Conservation (phyloP, 1,140 invertebrate species). For the Drosophila nigromelanica region DNA sequence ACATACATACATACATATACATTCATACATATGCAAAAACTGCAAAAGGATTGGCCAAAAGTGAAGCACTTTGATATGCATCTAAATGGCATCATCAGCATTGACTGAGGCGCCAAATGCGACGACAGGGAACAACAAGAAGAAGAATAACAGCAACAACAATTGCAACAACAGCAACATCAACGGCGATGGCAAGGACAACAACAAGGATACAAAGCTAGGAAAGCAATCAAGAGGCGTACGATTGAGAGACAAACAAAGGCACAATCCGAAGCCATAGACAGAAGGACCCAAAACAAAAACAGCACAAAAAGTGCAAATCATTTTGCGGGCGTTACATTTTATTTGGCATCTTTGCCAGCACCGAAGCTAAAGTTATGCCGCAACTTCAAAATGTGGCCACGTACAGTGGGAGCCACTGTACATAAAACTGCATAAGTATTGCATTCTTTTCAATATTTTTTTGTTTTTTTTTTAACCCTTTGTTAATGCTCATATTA, state of each 20-base stretch:
- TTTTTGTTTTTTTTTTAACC: too few species aligned
- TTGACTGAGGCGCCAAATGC: conserved; percentile 50
- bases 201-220: conserved; percentile 41
- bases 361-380: conserved; percentile 15
- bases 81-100: conserved; percentile 81
- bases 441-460: background rate
- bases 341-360: conserved; percentile 45
- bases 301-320: conserved; percentile 53
- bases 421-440: background rate
- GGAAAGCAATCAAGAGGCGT: conserved; percentile 69
- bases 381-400: background rate
- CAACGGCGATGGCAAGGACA: conserved; percentile 13
- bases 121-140: conserved; percentile 40
- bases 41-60: conserved; percentile 76
- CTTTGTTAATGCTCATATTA: too few species aligned
- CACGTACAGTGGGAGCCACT: conserved; percentile 32
- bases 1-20: conserved; percentile 58
- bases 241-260: conserved; percentile 70
- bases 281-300: conserved; percentile 12
- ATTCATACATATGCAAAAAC: conserved; percentile 70
- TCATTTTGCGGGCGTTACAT: conserved; percentile 68
- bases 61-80: conserved; percentile 79
- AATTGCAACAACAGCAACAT: background rate
- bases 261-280: conserved; percentile 30
- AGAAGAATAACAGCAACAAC: conserved; percentile 22